Percentiles rank a stretch among this genome's conserved stretches.
phyloP scores from a whole-genome alignment of 2,797 vertebrate genomes.

The Threskiornis aethiopicus region DNA sequence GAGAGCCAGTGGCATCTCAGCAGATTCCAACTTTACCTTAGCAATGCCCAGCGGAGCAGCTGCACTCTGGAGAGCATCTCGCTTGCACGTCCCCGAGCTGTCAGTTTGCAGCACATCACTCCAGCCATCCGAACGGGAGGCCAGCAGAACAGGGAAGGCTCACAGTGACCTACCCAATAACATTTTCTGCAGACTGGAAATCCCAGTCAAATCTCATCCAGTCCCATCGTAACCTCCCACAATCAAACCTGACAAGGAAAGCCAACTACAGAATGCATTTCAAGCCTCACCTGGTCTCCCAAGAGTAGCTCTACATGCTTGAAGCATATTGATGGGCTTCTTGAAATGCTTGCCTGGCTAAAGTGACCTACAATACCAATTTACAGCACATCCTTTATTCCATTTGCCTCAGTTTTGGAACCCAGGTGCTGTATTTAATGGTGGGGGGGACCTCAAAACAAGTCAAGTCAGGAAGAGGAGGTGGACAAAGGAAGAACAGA shows the following conservation, averaged over 20 bases:
- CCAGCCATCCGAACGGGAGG: slow-evolving; percentile 47
- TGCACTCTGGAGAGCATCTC: slow-evolving; percentile 72
- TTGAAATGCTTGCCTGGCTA: neutral
- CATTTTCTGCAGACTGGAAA: slow-evolving; percentile 11
- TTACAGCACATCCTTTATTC: neutral
- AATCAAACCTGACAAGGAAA: slow-evolving; percentile 37
- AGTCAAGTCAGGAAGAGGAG: neutral
- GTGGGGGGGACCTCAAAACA: neutral
- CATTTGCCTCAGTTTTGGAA: neutral
- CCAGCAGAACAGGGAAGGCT: neutral
- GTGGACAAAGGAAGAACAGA: neutral
- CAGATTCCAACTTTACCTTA: slow-evolving; percentile 10
- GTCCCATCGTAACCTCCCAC: neutral
- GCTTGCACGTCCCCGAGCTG: slow-evolving; percentile 62
- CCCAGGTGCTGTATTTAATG: neutral
- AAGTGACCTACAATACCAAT: neutral
- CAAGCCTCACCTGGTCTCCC: slow-evolving; percentile 5
- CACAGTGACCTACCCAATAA: neutral
- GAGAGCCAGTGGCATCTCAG: slow-evolving; percentile 7
- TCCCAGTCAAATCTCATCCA: slow-evolving; percentile 25
- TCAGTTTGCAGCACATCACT: slow-evolving; percentile 71
- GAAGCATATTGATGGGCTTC: neutral
- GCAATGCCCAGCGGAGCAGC: slow-evolving; percentile 69
- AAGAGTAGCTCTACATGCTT: neutral
- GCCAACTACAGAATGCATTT: neutral